A percentile compares a stretch with the other conserved stretches of the same genome.
Evolutionary conservation across 2,888 invertebrate species (phyloP).

Genomic region (Limnephilus marmoratus): DNA sequence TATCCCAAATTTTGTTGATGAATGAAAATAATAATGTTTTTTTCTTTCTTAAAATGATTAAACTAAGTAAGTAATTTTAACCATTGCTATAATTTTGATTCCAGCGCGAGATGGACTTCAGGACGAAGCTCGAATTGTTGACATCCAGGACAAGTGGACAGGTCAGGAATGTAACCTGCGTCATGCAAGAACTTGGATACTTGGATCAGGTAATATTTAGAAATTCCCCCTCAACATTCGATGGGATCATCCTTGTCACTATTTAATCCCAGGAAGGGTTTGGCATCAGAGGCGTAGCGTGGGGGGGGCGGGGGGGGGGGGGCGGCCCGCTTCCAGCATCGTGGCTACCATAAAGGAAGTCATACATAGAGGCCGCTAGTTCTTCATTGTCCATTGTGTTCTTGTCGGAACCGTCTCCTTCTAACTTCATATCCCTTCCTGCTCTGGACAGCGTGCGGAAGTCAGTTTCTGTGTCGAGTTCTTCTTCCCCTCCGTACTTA

Average conservation of each 20-base stretch:
- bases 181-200: slow-evolving; percentile 85
- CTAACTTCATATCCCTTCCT: slow-evolving; percentile 75
- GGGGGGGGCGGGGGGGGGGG: too few species aligned
- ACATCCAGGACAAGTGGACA: slow-evolving; percentile 75
- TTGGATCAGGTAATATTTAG: slow-evolving; percentile 73
- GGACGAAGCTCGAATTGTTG: slow-evolving; percentile 79
- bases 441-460: slow-evolving; percentile 76
- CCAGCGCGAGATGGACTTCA: slow-evolving; percentile 80
- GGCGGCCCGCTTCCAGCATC: slow-evolving; percentile 79
- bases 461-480: slow-evolving; percentile 77
- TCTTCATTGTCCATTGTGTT: slow-evolving; percentile 76
- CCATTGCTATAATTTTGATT: neutral
- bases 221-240: neutral
- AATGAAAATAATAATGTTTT: neutral
- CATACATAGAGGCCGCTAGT: slow-evolving; percentile 79
- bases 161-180: slow-evolving; percentile 81
- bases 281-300: too few species aligned
- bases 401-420: slow-evolving; percentile 71
- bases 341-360: slow-evolving; percentile 80
- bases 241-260: neutral
- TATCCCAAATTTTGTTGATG: too few species aligned
- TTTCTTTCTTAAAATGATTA: neutral
- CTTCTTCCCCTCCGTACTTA: slow-evolving; percentile 79
- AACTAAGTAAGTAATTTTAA: neutral
- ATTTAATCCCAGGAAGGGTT: too few species aligned